phyloP scores from a whole-genome alignment of 2,888 invertebrate species.

The Euclidia mi region DNA sequence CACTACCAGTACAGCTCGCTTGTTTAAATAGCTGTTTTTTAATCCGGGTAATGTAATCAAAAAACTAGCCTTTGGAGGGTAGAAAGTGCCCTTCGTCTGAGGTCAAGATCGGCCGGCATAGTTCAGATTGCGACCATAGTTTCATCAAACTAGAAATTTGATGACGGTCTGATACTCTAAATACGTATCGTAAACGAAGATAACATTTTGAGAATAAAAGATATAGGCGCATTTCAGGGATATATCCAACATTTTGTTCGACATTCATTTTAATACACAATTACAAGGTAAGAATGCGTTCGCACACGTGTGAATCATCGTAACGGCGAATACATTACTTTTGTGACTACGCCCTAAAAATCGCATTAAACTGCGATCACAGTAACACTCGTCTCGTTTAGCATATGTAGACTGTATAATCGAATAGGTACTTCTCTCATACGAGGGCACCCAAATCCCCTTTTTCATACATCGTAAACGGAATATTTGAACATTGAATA shows the following conservation, averaged over 20 bases:
- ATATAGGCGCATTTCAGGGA: neutral
- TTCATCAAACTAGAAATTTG: too few species aligned
- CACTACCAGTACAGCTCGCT: too few species aligned
- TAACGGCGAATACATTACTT: conserved; percentile 64
- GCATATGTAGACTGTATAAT: conserved; percentile 73
- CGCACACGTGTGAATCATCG: conserved; percentile 49
- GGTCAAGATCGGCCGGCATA: too few species aligned
- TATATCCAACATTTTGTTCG: neutral
- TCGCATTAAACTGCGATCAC: conserved; percentile 72
- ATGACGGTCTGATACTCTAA: too few species aligned
- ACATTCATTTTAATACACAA: conserved; percentile 5
- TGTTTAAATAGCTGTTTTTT: too few species aligned
- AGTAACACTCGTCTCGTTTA: conserved; percentile 60
- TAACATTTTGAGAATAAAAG: too few species aligned
- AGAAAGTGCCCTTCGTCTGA: too few species aligned
- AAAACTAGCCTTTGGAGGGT: too few species aligned
- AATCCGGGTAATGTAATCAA: too few species aligned
- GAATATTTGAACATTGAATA: conserved; percentile 68
- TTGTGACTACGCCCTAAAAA: conserved; percentile 62
- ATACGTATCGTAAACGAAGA: too few species aligned
- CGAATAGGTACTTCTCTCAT: conserved; percentile 68
- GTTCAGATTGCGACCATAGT: too few species aligned
- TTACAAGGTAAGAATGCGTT: conserved; percentile 38
- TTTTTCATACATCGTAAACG: conserved; percentile 78
- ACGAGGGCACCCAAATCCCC: conserved; percentile 66